Conservation (phyloP, 1,140 invertebrate species). For the Chironomus tepperi region DNA sequence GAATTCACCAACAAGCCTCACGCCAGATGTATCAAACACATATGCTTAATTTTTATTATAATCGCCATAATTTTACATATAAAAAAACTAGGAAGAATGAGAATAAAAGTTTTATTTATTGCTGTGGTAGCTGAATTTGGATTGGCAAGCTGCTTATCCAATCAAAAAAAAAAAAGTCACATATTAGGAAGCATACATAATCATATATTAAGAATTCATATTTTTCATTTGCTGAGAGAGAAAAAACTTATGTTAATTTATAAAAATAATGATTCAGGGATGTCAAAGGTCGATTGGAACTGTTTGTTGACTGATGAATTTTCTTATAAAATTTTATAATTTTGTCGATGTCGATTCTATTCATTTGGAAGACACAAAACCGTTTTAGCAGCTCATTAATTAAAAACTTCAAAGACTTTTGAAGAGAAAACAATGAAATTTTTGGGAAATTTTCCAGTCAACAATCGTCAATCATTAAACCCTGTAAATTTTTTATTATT, state of each 20-base stretch:
- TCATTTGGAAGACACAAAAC: too few relatives aligned
- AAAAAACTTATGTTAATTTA: not conserved
- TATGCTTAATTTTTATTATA: not conserved
- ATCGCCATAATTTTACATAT: not conserved
- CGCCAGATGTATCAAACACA: not conserved
- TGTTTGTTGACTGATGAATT: not conserved
- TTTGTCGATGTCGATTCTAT: too few relatives aligned
- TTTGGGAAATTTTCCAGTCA: too few relatives aligned
- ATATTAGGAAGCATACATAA: conserved; percentile 14
- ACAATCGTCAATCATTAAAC: too few relatives aligned
- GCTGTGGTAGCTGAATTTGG: conserved; percentile 17
- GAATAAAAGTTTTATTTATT: conserved; percentile 16
- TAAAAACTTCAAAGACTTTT: too few relatives aligned
- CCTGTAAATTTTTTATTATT: too few relatives aligned
- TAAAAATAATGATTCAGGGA: not conserved
- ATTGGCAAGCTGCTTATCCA: not conserved
- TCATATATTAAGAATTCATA: not conserved
- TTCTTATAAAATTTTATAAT: too few relatives aligned
- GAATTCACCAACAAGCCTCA: conserved; percentile 15
- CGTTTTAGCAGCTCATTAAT: too few relatives aligned
- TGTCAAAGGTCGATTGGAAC: not conserved
- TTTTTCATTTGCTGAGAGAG: not conserved
- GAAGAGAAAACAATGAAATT: too few relatives aligned
- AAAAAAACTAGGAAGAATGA: not conserved
- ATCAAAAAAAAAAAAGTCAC: not conserved